phyloP scores from a whole-genome alignment of 2,113 vertebrate genomes.

The Oreochromis spilurus region DNA sequence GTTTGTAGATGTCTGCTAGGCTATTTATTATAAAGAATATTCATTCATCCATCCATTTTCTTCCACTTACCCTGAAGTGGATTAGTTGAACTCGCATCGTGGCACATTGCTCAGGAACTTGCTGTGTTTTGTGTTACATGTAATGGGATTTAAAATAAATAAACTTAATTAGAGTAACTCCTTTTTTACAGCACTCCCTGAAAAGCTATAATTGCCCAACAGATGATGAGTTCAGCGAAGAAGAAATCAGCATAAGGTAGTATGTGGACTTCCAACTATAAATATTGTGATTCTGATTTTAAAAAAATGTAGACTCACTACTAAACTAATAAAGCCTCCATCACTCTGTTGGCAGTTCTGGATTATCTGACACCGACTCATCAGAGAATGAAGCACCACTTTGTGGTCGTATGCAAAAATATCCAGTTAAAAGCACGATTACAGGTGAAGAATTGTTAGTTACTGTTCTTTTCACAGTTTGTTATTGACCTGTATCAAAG shows the following conservation, averaged over 20 bases:
- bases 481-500: neutral
- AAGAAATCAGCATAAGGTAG: neutral
- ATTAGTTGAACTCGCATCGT: neutral
- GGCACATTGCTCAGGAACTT: neutral
- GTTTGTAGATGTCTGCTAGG: neutral
- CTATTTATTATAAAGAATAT: neutral
- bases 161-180: neutral
- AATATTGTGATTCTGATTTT: neutral
- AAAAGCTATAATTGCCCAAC: neutral
- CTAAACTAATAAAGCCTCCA: neutral
- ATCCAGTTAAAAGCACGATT: conserved; percentile 38
- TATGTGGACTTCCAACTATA: neutral
- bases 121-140: neutral
- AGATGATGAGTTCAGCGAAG: neutral
- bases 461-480: neutral
- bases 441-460: conserved; percentile 50
- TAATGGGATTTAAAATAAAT: neutral
- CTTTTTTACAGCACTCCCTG: neutral
- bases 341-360: conserved; percentile 32
- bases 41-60: neutral
- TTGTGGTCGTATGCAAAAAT: conserved; percentile 12
- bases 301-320: neutral
- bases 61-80: neutral
- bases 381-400: neutral
- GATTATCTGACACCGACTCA: conserved; percentile 3